These are phyloP conservation scores for Trichomalopsis sarcophagae DNA, from an alignment of 1,140 invertebrate genomes.

Conservation along the genomic window DNA sequence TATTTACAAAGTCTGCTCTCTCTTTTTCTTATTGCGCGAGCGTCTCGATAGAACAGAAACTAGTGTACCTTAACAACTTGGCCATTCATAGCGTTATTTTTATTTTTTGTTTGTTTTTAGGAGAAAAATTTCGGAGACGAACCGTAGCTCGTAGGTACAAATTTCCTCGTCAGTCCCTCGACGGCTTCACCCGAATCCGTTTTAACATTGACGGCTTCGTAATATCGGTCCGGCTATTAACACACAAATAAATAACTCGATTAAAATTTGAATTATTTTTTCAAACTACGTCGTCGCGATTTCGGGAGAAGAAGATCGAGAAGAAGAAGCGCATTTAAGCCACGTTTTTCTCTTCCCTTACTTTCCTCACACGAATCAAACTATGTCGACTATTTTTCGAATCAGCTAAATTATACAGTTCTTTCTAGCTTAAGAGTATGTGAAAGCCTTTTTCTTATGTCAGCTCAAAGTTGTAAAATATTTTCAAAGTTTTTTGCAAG, in stretches of 20 bases:
- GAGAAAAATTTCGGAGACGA: conserved; percentile 40
- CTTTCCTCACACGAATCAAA: conserved; percentile 35
- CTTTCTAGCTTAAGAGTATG: conserved; percentile 10
- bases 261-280: conserved; percentile 36
- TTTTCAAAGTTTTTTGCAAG: neutral
- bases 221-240: conserved; percentile 52
- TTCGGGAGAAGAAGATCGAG: conserved; percentile 37
- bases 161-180: conserved; percentile 50
- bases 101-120: conserved; percentile 26
- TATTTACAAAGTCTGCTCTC: conserved; percentile 42
- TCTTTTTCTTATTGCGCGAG: conserved; percentile 31
- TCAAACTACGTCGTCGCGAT: conserved; percentile 31
- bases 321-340: neutral
- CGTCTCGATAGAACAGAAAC: conserved; percentile 3
- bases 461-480: neutral
- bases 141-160: conserved; percentile 51
- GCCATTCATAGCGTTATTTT: conserved; percentile 25
- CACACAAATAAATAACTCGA: conserved; percentile 50
- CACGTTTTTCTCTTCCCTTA: conserved; percentile 9
- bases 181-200: conserved; percentile 50
- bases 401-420: neutral
- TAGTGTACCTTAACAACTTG: conserved; percentile 28
- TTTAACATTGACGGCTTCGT: conserved; percentile 45
- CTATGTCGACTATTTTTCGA: neutral
- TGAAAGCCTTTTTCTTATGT: neutral